Evolutionary conservation across 2,888 invertebrate genomes (phyloP).

Genomic region (Aquatica leii): DNA sequence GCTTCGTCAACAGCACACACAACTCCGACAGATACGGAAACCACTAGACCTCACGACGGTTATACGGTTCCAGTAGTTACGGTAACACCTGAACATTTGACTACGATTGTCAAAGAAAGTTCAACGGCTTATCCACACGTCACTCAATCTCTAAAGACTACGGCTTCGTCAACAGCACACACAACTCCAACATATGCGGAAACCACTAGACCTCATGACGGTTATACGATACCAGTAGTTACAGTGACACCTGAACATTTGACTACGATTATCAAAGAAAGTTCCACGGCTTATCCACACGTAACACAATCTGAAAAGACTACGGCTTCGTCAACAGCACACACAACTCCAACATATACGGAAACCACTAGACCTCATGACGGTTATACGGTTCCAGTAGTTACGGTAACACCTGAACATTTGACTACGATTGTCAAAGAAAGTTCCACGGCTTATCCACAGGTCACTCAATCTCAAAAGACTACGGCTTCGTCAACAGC

Average conservation of each 20-base stretch:
- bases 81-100: not conserved
- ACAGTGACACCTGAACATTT: constrained; percentile 2
- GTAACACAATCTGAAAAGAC: not conserved
- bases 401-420: not conserved
- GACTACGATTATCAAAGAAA: not conserved
- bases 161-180: not conserved
- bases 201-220: not conserved
- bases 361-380: not conserved
- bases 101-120: not conserved
- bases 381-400: not conserved
- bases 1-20: not conserved
- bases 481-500: not conserved
- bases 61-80: constrained; percentile 1
- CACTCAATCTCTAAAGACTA: not conserved
- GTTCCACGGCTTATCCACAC: not conserved
- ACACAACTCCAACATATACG: not conserved
- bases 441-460: not conserved
- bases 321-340: not conserved
- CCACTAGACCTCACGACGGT: not conserved
- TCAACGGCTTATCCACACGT: not conserved
- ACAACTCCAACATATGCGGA: not conserved
- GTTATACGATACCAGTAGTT: not conserved
- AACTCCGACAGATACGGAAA: not conserved
- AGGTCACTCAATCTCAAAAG: not conserved
- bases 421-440: not conserved